phyloP scores from a whole-genome alignment of 2,888 invertebrate species.

The Allophyes oxyacanthae region DNA sequence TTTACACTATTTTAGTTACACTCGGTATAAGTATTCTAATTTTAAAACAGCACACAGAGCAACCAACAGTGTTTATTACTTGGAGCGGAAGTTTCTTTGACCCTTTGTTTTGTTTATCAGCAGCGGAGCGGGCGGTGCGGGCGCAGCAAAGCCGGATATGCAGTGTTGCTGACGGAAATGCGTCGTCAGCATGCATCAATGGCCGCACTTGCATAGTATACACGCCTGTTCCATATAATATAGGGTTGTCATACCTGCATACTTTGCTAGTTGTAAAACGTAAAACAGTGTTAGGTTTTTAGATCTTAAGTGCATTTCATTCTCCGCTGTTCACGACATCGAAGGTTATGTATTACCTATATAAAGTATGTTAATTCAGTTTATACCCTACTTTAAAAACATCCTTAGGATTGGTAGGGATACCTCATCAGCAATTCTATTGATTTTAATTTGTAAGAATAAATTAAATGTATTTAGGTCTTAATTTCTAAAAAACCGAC shows the following conservation, averaged over 20 bases:
- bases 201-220: conserved; percentile 48
- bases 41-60: conserved; percentile 49
- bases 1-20: too few species aligned
- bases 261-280: background rate
- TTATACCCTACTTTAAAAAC: too few species aligned
- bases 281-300: too few species aligned
- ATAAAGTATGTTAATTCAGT: too few species aligned
- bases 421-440: too few species aligned
- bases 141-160: conserved; percentile 75
- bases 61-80: conserved; percentile 60
- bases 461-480: background rate
- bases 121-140: conserved; percentile 72
- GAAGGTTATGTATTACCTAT: too few species aligned
- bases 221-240: conserved; percentile 21
- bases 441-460: too few species aligned
- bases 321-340: too few species aligned
- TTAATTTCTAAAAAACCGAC: too few species aligned
- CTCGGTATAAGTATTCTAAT: too few species aligned
- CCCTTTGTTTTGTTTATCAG: conserved; percentile 86
- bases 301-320: too few species aligned
- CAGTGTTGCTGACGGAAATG: conserved; percentile 80
- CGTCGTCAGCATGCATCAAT: conserved; percentile 73
- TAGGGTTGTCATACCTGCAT: conserved; percentile 41
- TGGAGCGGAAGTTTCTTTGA: conserved; percentile 82
- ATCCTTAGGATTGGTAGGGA: too few species aligned